Evolutionary conservation across 2,797 vertebrate species (phyloP), one percentile per base, ranked within the genome.

Genomic region (Psittacula echo): DNA sequence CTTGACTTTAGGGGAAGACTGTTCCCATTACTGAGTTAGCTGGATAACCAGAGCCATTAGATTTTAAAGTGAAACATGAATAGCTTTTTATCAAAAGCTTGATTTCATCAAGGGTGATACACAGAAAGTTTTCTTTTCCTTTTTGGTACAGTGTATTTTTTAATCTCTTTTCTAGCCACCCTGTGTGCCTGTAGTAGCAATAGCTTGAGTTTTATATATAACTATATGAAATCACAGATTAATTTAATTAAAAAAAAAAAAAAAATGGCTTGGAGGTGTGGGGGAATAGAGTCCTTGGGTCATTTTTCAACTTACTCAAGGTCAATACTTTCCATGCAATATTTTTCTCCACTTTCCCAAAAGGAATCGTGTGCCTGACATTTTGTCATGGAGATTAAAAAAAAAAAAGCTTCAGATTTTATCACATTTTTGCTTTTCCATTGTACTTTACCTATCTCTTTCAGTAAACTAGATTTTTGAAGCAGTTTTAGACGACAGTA

Each of bases 241-340:
- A 22, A 58, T 65, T 62, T 60, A 65, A 81, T 61, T 23, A 34
- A 34, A 34, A 34, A 37, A 37, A 37, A 37, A 0, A 17, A 58
- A 39, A 48, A 44, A 50, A 11, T 9, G 4, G 0, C 1, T 8
- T 34, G 7, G 13, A 44, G 2, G 15, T 17, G 1, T 2, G 19
- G 10, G 4, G 4, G 3, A 53, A 32, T 17, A 61, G 8, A 2
- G 3, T 72, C 32, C 27, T 62, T 75, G 13, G 62, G 24, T 77
- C 23, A 32, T 19, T 47, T 85, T 75, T 77, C 50, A 39, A 30
- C 13, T 51, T 45, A 34, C 30, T 32, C 53, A 32, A 54, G 18
- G 23, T 83, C 24, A 67, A 17, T 71, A 53, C 11, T 53, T 87
- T 60, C 80, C 21, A 27, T 58, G 45, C 16, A 91, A 26, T 5